phyloP scores from a whole-genome alignment of 1,140 invertebrate species.

The Ptiloglossa arizonensis region DNA sequence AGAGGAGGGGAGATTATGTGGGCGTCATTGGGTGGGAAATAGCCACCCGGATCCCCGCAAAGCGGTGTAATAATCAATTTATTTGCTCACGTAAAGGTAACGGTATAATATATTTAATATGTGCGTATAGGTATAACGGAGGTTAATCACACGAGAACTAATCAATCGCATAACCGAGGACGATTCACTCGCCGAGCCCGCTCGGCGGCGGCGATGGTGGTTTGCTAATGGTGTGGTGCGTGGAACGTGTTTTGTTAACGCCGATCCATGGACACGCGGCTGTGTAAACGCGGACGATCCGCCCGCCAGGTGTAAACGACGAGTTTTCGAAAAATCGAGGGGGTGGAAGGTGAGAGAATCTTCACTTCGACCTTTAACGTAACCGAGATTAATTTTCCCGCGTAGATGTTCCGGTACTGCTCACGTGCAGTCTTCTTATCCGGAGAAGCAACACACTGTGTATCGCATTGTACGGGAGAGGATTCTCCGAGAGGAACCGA shows the following conservation, averaged over 20 bases:
- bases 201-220: not conserved
- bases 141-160: slow-evolving; percentile 52
- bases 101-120: slow-evolving; percentile 70
- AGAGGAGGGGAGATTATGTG: slow-evolving; percentile 14
- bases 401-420: too few relatives aligned
- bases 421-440: too few relatives aligned
- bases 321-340: not conserved
- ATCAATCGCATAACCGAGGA: slow-evolving; percentile 45
- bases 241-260: slow-evolving; percentile 3
- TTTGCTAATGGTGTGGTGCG: slow-evolving; percentile 18
- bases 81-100: slow-evolving; percentile 79
- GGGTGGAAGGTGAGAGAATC: not conserved
- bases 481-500: too few relatives aligned
- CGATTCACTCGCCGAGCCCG: slow-evolving; percentile 8
- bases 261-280: not conserved
- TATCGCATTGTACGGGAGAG: too few relatives aligned
- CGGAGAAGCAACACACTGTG: too few relatives aligned
- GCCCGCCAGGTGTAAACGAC: not conserved
- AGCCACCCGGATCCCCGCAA: slow-evolving; percentile 10
- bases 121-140: slow-evolving; percentile 64
- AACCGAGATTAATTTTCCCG: slow-evolving; percentile 28
- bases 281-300: not conserved
- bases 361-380: not conserved
- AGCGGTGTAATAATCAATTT: slow-evolving; percentile 77
- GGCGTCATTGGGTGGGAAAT: not conserved